Base-by-base conservation (phyloP, 2,113 vertebrate species). In the Sardina pilchardus region DNA sequence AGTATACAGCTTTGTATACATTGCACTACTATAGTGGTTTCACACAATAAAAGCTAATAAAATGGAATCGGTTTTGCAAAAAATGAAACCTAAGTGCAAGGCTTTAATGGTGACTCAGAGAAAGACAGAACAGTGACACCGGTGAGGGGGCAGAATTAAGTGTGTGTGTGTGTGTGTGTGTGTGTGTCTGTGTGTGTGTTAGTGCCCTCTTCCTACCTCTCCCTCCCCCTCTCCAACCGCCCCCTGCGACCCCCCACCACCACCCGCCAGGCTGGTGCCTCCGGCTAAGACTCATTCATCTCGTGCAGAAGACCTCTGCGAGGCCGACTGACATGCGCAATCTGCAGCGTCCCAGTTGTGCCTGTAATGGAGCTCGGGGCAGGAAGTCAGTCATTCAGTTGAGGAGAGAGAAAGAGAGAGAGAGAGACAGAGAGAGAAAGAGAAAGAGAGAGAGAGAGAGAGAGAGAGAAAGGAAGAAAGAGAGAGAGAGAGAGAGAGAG, bases 341-440 rank as follows among this genome's bases (percentile, higher is more conserved):
- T 84, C 83, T 82, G 83, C 59, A n/a, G 75, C 86, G 17, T 87
- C 89, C 86, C 82, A 80, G 82, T 81, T 89, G 87, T 63, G 17
- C 85, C 82, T 86, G 90, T 9, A 86, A 90, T 88, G 83, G 84
- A 83, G 84, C 90, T 89, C 67, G 83, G 81, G 44, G 45, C 88
- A 92, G 87, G 92, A 93, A 91, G 6, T 80, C 87, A 90, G 88
- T 89, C 84, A 83, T 87, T 88, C 81, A 63, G 81, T 83, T 85
- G 50, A 87, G 83, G 59, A 63, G 59, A 24, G n/a, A 63, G 24
- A 63, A 4, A 26, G 2, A 24, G 59, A 24, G 24, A 21, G 45
- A 43, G 34, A 30, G 47, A 14, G 1, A 80, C 39, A 81, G 78
- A 82, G 36, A 81, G 50, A 83, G n/a, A 53, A 56, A 48, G 43